Percentiles rank a stretch among this genome's conserved stretches.
Evolutionary conservation across 2,113 vertebrate species (phyloP).

Genomic region (Forbesichthys agassizii): DNA sequence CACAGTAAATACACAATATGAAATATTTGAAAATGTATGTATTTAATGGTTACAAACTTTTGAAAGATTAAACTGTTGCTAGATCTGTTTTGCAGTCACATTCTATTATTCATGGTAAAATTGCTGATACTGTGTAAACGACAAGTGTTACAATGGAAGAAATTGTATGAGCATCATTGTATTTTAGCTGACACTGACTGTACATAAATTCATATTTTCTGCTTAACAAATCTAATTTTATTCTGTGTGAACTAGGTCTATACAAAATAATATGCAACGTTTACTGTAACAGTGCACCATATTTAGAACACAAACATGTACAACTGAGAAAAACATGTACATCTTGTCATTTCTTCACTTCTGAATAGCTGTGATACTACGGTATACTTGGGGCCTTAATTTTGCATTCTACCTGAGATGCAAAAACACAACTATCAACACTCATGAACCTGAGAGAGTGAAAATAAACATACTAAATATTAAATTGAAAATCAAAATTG

Average conservation of each 20-base stretch:
- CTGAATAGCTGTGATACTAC: slow-evolving; percentile 66
- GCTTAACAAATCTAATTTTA: slow-evolving; percentile 77
- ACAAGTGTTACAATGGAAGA: slow-evolving; percentile 56
- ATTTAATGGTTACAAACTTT: slow-evolving; percentile 8
- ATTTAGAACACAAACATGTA: slow-evolving; percentile 77
- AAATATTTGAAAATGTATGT: slow-evolving; percentile 27
- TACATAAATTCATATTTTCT: slow-evolving; percentile 62
- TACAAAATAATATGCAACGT: slow-evolving; percentile 77
- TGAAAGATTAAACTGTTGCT: slow-evolving; percentile 55
- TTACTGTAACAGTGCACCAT: slow-evolving; percentile 79
- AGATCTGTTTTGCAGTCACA: slow-evolving; percentile 54
- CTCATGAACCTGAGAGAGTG: slow-evolving; percentile 80
- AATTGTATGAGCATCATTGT: slow-evolving; percentile 57
- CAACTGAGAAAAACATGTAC: slow-evolving; percentile 74
- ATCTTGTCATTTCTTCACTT: slow-evolving; percentile 64
- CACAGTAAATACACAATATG: slow-evolving; percentile 70
- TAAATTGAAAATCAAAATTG: slow-evolving; percentile 38
- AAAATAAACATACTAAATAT: slow-evolving; percentile 66
- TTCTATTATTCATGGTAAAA: slow-evolving; percentile 57
- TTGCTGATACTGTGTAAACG: slow-evolving; percentile 55
- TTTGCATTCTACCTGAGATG: slow-evolving; percentile 84
- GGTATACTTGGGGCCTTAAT: slow-evolving; percentile 57
- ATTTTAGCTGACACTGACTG: slow-evolving; percentile 69
- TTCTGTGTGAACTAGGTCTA: slow-evolving; percentile 77
- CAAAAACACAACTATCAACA: slow-evolving; percentile 75